Evolutionary conservation across 1,140 invertebrate genomes (phyloP), one percentile per base, ranked within the genome.

Genomic region (Caerostris darwini): DNA sequence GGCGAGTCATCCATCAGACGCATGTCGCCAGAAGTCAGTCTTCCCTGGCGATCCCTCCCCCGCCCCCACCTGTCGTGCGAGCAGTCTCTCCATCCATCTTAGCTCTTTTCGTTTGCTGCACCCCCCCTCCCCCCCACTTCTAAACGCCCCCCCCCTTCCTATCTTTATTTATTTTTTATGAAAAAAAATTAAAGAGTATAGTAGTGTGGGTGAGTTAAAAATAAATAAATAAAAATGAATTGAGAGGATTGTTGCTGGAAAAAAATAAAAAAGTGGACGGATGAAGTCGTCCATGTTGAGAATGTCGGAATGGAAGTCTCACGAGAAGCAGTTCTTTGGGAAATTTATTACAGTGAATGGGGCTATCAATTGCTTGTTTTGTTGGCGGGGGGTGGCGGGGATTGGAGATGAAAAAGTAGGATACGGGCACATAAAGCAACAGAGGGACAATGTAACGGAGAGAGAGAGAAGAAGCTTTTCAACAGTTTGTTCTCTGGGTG

Each of bases 1-100:
- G 53, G 82, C 82, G 59, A 59, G 82, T 59, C 69, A 92, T 92
- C 91, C 91, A 92, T 92, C 91, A 85, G 56, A 61, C 12, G n/a
- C 54, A 86, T 67, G 91, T 92, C 81, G 91, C 81, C 91, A 86
- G 81, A 92, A 92, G 91, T 92, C 91, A 92, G 82, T 86, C 61
- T 67, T 92, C 4, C 50, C 50, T 5, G 54, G 50, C 58, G 58
- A 50, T 57, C 77, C 19, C 90, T 53, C 71, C n/a, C 90, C 77
- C 53, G 7, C 34, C 34, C 71, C 71, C 50, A 53, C 34, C 34
- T 77, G 71, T 77, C 50, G 71, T 53, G 34, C 71, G 12, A 50
- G 34, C 71, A 77, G 50, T 53, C 71, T 34, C 64, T 6, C 71
- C 77, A 92, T 92, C 90, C 59, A 92, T 92, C 90, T 92, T 92